Evolutionary conservation across 2,113 vertebrate genomes (phyloP), one percentile per base, ranked within the genome.

Genomic region (Lophius piscatorius): DNA sequence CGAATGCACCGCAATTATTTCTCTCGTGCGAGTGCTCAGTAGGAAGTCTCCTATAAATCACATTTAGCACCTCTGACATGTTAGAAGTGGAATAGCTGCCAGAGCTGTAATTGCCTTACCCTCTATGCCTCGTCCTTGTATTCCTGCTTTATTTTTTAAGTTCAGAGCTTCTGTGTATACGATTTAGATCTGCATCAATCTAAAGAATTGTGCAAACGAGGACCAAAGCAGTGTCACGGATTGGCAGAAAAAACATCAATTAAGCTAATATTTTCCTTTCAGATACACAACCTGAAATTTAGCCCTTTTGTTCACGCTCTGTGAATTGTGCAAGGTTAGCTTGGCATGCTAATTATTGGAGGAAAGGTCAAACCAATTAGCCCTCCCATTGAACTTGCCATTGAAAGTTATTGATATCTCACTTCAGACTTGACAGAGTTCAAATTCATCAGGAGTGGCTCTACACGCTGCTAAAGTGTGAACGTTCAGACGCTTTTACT

Each of bases 331-430:
- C 78, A 50, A 76, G 83, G 84, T 74, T 67, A 66, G 74, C 46
- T 69, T 63, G 86, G 79, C 69, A 69, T 81, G 86, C 87, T 91
- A 88, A 91, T 92, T 80, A 81, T 83, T 86, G 88, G 87, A 84
- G 82, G 54, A 86, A 86, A 91, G 91, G 91, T 93, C 88, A 91
- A 91, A 86, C 89, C 91, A 87, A 93, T 93, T 92, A 93, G 82
- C 58, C 57, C 83, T 70, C 63, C 34, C 79, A 82, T 81, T 88
- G 86, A 90, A 90, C 88, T 80, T 77, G 80, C 59, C 77, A 59
- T 45, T 51, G 63, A 76, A 70, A 64, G 44, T 76, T 74, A 59
- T 44, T 60, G 62, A 81, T 76, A 52, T 65, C 55, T 76, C 72
- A 47, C 45, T 28, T 36, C 55, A 51, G 34, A 52, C 77, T 76